Percentiles rank a stretch among this genome's conserved stretches.
Conservation (phyloP, 2,888 invertebrate species). For the Tillus elongatus region DNA sequence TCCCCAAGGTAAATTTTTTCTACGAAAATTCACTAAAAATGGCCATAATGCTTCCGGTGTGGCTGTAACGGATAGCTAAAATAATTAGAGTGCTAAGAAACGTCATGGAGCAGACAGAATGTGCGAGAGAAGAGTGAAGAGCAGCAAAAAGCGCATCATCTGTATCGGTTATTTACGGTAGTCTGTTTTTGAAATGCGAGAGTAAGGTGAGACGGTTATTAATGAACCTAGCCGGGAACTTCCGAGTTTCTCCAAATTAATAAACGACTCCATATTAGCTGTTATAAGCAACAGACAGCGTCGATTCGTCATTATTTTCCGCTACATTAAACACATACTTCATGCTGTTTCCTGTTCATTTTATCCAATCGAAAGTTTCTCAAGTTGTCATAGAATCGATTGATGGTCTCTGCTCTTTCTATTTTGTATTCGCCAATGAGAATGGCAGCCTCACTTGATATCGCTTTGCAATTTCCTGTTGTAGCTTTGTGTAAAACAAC, state of each 20-base stretch:
- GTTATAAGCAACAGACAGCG: slow-evolving; percentile 44
- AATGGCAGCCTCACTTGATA: no score
- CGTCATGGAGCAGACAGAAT: background rate
- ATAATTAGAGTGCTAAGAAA: no score
- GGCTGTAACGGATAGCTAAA: no score
- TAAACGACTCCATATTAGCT: slow-evolving; percentile 44
- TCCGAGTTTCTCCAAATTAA: slow-evolving; percentile 41
- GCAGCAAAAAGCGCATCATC: background rate
- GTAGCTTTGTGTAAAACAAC: no score
- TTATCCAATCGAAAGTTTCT: slow-evolving; percentile 37
- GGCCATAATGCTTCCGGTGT: no score
- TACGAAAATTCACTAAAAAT: no score
- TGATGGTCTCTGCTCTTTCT: slow-evolving; percentile 9
- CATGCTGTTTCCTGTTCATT: slow-evolving; percentile 41
- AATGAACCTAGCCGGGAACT: slow-evolving; percentile 39
- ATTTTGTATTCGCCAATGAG: no score
- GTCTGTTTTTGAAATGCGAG: slow-evolving; percentile 40
- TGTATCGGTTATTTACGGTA: slow-evolving; percentile 34
- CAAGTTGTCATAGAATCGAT: slow-evolving; percentile 22
- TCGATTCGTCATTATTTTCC: slow-evolving; percentile 48
- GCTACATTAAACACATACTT: slow-evolving; percentile 46
- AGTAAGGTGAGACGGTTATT: slow-evolving; percentile 42
- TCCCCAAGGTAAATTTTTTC: no score
- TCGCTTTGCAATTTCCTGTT: no score
- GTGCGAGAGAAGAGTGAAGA: background rate